A percentile compares a stretch with the other conserved stretches of the same genome.
phyloP scores from a whole-genome alignment of 2,888 invertebrate genomes.

The Drosophila nigricruria region DNA sequence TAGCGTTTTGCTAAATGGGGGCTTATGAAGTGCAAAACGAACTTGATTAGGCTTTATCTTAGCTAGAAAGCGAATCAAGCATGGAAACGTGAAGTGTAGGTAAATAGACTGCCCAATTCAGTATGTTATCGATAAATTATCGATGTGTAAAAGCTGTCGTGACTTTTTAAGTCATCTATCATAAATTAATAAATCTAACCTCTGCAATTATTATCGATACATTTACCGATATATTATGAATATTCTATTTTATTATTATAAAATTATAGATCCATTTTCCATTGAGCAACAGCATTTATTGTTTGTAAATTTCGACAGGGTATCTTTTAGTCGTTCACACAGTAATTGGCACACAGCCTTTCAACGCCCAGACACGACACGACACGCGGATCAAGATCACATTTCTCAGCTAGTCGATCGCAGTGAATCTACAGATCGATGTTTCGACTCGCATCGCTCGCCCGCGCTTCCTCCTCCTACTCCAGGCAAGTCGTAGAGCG shows the following conservation, averaged over 20 bases:
- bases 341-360: constrained; percentile 53
- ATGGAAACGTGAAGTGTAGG: no score
- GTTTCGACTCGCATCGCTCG: constrained; percentile 21
- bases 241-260: neutral
- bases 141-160: no score
- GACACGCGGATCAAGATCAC: constrained; percentile 54
- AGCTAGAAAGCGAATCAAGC: no score
- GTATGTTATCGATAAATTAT: neutral
- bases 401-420: constrained; percentile 53
- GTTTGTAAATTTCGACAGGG: neutral
- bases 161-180: no score
- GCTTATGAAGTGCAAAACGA: neutral
- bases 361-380: constrained; percentile 58
- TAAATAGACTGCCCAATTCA: no score
- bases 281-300: neutral
- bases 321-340: constrained; percentile 5
- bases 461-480: neutral
- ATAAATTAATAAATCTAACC: no score
- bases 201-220: neutral
- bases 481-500: constrained; percentile 1
- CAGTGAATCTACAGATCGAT: constrained; percentile 33
- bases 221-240: neutral
- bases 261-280: neutral
- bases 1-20: neutral
- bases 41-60: neutral